Evolutionary conservation across 2,888 invertebrate species (phyloP).

Genomic region (Gymnosoma rotundatum): DNA sequence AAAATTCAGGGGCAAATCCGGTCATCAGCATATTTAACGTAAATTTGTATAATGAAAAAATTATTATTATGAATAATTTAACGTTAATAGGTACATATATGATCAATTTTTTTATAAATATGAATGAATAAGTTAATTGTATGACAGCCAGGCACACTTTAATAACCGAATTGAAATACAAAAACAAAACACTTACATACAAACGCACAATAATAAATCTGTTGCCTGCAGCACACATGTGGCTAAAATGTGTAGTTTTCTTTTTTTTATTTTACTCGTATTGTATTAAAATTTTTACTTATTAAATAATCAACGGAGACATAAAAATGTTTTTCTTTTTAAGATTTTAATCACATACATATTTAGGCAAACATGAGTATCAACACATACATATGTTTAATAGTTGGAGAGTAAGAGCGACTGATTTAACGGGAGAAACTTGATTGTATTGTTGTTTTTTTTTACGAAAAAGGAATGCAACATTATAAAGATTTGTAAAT

Average conservation of each 20-base stretch:
- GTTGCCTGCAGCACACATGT: slow-evolving; percentile 9
- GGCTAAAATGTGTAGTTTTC: no score
- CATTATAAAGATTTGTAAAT: slow-evolving; percentile 54
- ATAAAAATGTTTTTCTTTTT: slow-evolving; percentile 23
- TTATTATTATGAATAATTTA: slow-evolving; percentile 41
- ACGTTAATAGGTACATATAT: slow-evolving; percentile 48
- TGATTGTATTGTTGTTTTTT: slow-evolving; percentile 32
- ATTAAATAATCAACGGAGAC: slow-evolving; percentile 30
- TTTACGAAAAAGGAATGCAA: slow-evolving; percentile 43
- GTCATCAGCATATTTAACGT: slow-evolving; percentile 47
- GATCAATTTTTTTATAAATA: slow-evolving; percentile 52
- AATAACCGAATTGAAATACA: slow-evolving; percentile 14
- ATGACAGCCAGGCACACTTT: slow-evolving; percentile 56
- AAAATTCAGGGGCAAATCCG: slow-evolving; percentile 65
- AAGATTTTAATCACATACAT: slow-evolving; percentile 10
- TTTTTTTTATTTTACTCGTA: neutral
- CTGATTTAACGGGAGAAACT: slow-evolving; percentile 13
- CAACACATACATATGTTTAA: neutral
- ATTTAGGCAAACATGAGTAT: neutral
- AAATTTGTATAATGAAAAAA: slow-evolving; percentile 23
- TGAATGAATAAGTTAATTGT: slow-evolving; percentile 63
- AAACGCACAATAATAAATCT: slow-evolving; percentile 14
- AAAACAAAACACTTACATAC: neutral
- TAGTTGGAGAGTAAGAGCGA: slow-evolving; percentile 6
- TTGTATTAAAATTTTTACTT: slow-evolving; percentile 7